These are phyloP conservation scores for Spicauda simplicius DNA, from an alignment of 2,888 invertebrate genomes.

Conservation along the genomic window DNA sequence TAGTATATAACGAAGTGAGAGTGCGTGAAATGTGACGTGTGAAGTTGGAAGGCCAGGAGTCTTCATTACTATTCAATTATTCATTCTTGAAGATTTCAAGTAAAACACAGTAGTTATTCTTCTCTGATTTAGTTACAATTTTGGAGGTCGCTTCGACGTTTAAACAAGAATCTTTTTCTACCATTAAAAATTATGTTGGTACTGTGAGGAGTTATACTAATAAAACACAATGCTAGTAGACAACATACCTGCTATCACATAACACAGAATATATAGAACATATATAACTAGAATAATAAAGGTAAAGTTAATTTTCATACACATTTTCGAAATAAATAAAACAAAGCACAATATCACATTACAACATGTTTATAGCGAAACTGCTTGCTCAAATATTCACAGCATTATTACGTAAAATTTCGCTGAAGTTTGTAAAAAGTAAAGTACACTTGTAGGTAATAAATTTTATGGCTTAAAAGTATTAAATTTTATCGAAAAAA, in stretches of 20 bases:
- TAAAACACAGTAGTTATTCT: too few species aligned
- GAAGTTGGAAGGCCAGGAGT: too few species aligned
- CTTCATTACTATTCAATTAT: too few species aligned
- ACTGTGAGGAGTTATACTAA: too few species aligned
- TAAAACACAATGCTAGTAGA: too few species aligned
- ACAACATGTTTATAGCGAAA: background rate
- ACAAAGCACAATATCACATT: background rate
- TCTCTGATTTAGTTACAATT: too few species aligned
- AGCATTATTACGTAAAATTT: background rate
- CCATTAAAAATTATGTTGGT: background rate
- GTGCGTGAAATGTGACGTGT: too few species aligned
- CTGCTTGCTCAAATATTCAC: background rate
- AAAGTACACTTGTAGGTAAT: background rate
- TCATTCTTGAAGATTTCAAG: too few species aligned
- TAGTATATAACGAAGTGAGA: too few species aligned
- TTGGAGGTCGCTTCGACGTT: too few species aligned
- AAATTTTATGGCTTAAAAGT: background rate
- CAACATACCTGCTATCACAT: background rate
- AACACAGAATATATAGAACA: conserved; percentile 7
- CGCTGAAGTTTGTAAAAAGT: background rate
- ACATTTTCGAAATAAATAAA: background rate
- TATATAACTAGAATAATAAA: background rate
- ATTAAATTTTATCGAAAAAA: background rate
- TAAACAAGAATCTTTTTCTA: too few species aligned
- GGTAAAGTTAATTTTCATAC: background rate